A percentile compares a stretch with the other conserved stretches of the same genome.
Conservation (phyloP, 1,140 invertebrate species). For the Rhagoletis zephyria region DNA sequence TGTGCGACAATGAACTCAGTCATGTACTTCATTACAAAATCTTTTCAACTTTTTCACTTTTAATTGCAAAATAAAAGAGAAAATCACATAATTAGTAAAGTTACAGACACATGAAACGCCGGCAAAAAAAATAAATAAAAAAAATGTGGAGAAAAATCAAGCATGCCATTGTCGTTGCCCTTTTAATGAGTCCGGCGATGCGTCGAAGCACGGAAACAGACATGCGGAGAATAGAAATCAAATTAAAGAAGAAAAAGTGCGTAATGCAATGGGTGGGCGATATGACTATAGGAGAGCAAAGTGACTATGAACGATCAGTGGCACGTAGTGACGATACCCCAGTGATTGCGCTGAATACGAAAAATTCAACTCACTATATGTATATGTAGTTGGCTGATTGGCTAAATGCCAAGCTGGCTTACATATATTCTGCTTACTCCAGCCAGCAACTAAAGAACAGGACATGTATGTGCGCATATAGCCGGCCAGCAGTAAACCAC, state of each 20-base stretch:
- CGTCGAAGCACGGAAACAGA: neutral
- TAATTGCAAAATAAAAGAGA: constrained; percentile 56
- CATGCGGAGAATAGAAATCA: constrained; percentile 39
- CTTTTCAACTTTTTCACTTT: constrained; percentile 56
- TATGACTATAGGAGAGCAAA: neutral
- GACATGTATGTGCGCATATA: neutral
- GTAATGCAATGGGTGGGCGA: neutral
- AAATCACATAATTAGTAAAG: constrained; percentile 55
- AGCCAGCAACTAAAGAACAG: neutral
- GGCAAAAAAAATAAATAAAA: neutral
- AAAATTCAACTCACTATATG: neutral
- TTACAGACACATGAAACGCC: constrained; percentile 22
- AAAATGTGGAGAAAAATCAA: neutral
- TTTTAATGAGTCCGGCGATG: constrained; percentile 28
- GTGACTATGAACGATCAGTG: neutral
- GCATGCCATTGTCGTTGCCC: constrained; percentile 4
- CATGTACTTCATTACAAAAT: constrained; percentile 56
- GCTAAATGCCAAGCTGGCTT: neutral
- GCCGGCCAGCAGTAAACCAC: neutral
- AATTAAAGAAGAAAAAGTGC: constrained; percentile 8
- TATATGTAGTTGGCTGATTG: neutral
- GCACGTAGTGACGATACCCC: constrained; percentile 26
- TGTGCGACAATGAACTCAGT: constrained; percentile 40
- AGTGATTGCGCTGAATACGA: constrained; percentile 29
- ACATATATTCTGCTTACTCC: neutral